A percentile compares a stretch with the other conserved stretches of the same genome.
Evolutionary conservation across 2,888 invertebrate genomes (phyloP).

Genomic region (Ochropleura leucogaster): DNA sequence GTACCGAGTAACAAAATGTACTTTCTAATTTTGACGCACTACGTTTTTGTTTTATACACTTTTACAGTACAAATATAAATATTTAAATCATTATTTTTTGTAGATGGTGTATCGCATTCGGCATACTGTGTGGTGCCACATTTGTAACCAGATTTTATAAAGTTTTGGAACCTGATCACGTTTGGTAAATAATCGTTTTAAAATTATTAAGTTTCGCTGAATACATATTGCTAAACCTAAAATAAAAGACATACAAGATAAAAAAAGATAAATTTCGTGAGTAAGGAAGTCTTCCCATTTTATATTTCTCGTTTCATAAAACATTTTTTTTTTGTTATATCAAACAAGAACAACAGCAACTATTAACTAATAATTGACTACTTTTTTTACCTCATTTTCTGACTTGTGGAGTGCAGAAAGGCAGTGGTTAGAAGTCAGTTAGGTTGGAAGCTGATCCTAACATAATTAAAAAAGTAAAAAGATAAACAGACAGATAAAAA

Average conservation of each 20-base stretch:
- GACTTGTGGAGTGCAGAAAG: neutral
- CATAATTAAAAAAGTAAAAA: neutral
- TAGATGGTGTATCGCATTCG: slow-evolving; percentile 93
- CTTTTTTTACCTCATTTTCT: neutral
- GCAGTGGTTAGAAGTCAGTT: neutral
- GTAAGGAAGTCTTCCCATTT: no score
- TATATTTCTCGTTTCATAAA: neutral
- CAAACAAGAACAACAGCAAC: no score
- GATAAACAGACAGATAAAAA: neutral
- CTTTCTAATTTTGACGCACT: slow-evolving; percentile 47
- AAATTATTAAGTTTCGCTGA: neutral
- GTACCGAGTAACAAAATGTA: slow-evolving; percentile 62
- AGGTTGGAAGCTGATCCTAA: neutral
- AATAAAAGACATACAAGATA: neutral
- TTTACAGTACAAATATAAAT: slow-evolving; percentile 7
- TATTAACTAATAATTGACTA: no score
- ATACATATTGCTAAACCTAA: neutral
- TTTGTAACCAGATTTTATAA: slow-evolving; percentile 96
- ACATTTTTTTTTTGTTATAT: no score
- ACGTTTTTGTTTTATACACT: slow-evolving; percentile 59
- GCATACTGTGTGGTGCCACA: slow-evolving; percentile 92
- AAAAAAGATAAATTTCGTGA: neutral
- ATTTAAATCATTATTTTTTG: slow-evolving; percentile 45
- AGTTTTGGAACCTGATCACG: slow-evolving; percentile 97
- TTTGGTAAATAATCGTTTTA: slow-evolving; percentile 92